A percentile compares a stretch with the other conserved stretches of the same genome.
Conservation (phyloP, 1,140 invertebrate species). For the Oryctes rhinoceros region DNA sequence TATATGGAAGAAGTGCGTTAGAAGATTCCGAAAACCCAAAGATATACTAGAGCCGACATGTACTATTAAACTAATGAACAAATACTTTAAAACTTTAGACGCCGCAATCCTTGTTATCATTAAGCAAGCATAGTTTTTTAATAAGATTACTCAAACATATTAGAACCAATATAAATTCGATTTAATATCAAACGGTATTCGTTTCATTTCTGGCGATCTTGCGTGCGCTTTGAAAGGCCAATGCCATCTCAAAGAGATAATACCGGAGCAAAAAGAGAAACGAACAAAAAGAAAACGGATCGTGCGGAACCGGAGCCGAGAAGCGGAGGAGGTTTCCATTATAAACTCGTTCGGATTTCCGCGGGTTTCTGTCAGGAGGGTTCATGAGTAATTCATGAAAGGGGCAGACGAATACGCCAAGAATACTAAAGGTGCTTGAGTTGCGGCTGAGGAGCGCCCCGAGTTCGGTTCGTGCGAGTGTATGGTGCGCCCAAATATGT, state of each 20-base stretch:
- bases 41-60: too few relatives aligned
- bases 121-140: too few relatives aligned
- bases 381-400: conserved; percentile 19
- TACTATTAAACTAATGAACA: too few relatives aligned
- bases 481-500: background rate
- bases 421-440: conserved; percentile 1
- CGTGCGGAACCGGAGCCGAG: background rate
- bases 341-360: conserved; percentile 18
- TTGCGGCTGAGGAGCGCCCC: background rate
- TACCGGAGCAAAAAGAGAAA: background rate
- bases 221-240: background rate
- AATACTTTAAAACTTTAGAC: too few relatives aligned
- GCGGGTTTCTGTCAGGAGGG: background rate
- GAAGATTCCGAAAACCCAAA: too few relatives aligned
- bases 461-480: background rate
- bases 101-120: too few relatives aligned
- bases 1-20: too few relatives aligned
- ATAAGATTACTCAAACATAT: too few relatives aligned
- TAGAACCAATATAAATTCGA: background rate
- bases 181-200: background rate
- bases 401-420: background rate
- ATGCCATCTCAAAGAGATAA: conserved; percentile 1
- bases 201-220: background rate
- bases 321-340: conserved; percentile 13
- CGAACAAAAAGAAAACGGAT: background rate